Conservation (phyloP, 1,140 invertebrate species). For the Diorhabda elongata region DNA sequence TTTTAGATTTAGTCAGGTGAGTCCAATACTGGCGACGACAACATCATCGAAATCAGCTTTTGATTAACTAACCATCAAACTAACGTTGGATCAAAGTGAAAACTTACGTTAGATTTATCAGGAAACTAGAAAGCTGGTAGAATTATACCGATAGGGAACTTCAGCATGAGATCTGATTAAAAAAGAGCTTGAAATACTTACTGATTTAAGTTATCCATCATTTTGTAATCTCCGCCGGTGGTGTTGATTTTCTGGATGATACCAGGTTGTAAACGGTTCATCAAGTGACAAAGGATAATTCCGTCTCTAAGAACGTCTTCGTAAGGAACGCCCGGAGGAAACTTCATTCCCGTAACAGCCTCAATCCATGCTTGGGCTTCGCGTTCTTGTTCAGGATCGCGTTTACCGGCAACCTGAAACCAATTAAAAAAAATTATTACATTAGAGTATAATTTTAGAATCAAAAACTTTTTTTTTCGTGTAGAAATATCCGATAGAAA, state of each 20-base stretch:
- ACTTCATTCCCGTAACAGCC: conserved; percentile 72
- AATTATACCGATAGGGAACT: neutral
- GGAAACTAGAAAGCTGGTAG: neutral
- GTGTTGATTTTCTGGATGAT: conserved; percentile 82
- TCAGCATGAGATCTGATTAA: neutral
- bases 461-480: no score
- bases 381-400: conserved; percentile 76
- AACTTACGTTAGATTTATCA: conserved; percentile 1
- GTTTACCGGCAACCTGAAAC: conserved; percentile 71
- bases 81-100: conserved; percentile 2
- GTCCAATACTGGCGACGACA: no score
- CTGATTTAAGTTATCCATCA: conserved; percentile 92
- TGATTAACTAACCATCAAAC: neutral
- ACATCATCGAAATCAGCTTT: neutral
- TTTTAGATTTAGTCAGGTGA: no score
- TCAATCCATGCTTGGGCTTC: conserved; percentile 89
- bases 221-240: conserved; percentile 84
- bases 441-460: no score
- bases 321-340: conserved; percentile 63
- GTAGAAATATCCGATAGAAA: no score
- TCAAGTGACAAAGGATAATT: conserved; percentile 73
- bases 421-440: no score
- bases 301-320: conserved; percentile 83
- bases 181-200: conserved; percentile 49
- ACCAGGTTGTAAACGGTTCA: conserved; percentile 82